Evolutionary conservation across 2,113 vertebrate genomes (phyloP).

Genomic region (Neotragus pygmaeus): DNA sequence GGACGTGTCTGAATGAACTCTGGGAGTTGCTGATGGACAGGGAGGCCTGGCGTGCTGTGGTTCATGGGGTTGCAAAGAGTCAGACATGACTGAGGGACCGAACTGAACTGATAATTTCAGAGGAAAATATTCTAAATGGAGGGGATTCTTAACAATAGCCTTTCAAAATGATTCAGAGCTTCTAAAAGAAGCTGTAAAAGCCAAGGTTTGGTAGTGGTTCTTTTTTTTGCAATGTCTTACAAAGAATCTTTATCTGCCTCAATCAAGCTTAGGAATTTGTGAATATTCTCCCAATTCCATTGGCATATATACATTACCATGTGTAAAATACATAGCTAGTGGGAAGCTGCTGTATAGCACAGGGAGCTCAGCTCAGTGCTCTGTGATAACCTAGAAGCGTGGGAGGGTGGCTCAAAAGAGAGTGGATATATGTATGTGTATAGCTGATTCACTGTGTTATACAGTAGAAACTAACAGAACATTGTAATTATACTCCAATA

Average conservation of each 20-base stretch:
- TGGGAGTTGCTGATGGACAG: too few relatives aligned
- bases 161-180: background rate
- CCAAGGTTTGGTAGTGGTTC: too few relatives aligned
- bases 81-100: rapidly evolving
- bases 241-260: background rate
- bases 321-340: background rate
- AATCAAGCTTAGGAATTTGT: background rate
- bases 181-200: background rate
- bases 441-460: background rate
- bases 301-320: background rate
- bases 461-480: background rate
- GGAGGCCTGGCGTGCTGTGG: too few relatives aligned
- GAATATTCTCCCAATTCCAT: background rate
- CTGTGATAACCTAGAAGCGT: background rate
- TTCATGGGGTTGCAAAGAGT: too few relatives aligned
- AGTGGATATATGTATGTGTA: background rate
- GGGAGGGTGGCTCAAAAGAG: background rate
- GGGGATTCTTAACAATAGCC: background rate
- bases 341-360: background rate
- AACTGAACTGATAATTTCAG: background rate
- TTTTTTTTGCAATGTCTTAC: background rate
- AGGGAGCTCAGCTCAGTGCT: background rate
- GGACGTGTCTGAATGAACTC: too few relatives aligned
- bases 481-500: background rate
- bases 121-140: background rate